Evolutionary conservation across 2,113 vertebrate species (phyloP), one percentile per base, ranked within the genome.

Genomic region (Albula goreensis): DNA sequence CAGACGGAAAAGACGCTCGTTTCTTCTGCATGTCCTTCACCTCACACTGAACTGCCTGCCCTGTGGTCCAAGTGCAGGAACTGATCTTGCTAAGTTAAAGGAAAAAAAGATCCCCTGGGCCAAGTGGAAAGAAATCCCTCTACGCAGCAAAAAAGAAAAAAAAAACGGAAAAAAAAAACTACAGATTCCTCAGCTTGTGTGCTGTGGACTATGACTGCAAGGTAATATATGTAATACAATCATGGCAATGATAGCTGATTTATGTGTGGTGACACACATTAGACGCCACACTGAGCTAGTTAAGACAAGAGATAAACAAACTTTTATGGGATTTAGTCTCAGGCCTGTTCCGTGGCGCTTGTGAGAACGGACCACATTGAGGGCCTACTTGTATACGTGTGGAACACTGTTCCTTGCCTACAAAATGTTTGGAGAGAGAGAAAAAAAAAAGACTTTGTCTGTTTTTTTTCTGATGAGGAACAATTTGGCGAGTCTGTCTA

Each of bases 401-500:
- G 70, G 70, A 74, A 74, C 10, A 74, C 8, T 2, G 25, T 74
- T 74, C n/a, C 70, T 74, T 74, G 70, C 7, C 70, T 25, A n/a
- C 19, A 74, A 74, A 74, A 74, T 74, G 70, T 74, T 74, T 74
- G n/a, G 70, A n/a, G 70, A 74, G 17, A 66, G 60, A 41, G 1
- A 5, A 66, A 66, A 66, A 66, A 66, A 66, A 19, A 19, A 66
- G 60, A 74, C 22, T 74, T 74, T 74, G 70, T 74, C 49, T 52
- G 50, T 53, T 70, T 70, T 78, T 41, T 49, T 79, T 79, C 13
- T 79, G 78, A 50, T 79, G 78, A 79, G 78, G 9, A 79, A 49
- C 78, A 79, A 48, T 79, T 79, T 79, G 31, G 89, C 85, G 85
- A 92, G 85, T 90, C 89, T 92, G 93, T 93, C 92, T 93, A 93